Base-by-base conservation (phyloP, 2,797 vertebrate genomes). In the Pseudochirops corinnae region DNA sequence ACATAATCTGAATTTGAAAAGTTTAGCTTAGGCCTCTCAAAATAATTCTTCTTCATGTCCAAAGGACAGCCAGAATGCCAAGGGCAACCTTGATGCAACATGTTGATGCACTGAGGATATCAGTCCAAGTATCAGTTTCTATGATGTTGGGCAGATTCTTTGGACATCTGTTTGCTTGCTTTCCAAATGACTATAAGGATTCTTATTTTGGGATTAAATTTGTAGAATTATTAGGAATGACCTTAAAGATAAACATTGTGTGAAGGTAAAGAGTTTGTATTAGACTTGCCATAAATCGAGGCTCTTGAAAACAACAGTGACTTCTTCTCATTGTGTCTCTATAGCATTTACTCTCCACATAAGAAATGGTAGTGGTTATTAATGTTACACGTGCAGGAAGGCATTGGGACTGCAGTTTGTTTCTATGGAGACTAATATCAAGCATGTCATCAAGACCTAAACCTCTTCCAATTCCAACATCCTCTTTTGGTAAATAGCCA, bases 381-480 rank as follows among this genome's bases (percentile, higher is more conserved):
- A 96, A 31, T 28, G 57, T 93, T 92, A 46, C 29, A 55, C 0
- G 0, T 90, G 95, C 31, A 16, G 21, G 67, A 82, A 82, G 92
- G 94, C 67, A 53, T 39, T 39, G 55, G 0, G 16, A 62, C 55
- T 46, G 18, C n/a, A 31, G 60, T 94, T 95, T 92, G 93, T 95
- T 95, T 94, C 96, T 93, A 91, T 90, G 91, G 67, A 92, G 56
- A 96, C 56, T 92, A 67, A 91, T 90, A 58, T 56, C 14, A 46
- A 95, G n/a, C 82, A n/a, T 96, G 90, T 74, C 56, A 90, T 93
- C 93, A 96, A 96, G 90, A 95, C 67, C 92, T 28, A 6, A 94
- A 94, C 93, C 53, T 93, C 67, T 96, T 67, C 91, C 60, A 62
- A 94, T 92, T 91, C 93, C 18, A 29, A 33, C 74, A 18, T 95